Evolutionary conservation across 2,797 vertebrate species (phyloP).

Genomic region (Myoxocephalus aenaeus): DNA sequence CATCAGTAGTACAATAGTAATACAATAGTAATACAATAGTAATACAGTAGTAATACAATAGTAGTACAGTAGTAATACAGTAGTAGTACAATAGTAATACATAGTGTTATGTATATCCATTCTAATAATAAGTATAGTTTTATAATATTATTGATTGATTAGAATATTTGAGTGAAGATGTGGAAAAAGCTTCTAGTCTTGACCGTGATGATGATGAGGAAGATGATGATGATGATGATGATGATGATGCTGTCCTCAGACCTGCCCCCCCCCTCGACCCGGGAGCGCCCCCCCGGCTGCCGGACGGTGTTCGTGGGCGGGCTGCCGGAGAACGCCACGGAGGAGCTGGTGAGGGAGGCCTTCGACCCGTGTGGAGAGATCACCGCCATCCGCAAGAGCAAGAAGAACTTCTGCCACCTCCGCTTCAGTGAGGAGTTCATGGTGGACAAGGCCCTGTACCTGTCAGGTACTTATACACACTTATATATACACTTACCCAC

Average conservation of each 20-base stretch:
- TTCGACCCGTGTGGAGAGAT: conserved; percentile 95
- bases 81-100: no score
- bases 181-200: no score
- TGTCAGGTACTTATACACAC: conserved; percentile 62
- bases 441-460: conserved; percentile 93
- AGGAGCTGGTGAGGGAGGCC: conserved; percentile 92
- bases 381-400: conserved; percentile 93
- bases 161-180: no score
- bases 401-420: conserved; percentile 98
- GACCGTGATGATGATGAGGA: background rate
- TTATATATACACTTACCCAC: background rate
- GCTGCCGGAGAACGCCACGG: conserved; percentile 91
- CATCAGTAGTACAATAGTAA: no score
- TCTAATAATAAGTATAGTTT: no score
- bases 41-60: no score
- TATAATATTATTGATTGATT: no score
- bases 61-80: no score
- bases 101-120: no score
- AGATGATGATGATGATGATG: background rate
- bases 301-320: conserved; percentile 96
- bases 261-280: conserved; percentile 91
- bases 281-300: conserved; percentile 94
- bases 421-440: conserved; percentile 93
- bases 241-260: conserved; percentile 73
- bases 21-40: no score